Percentiles rank a stretch among this genome's conserved stretches.
Conservation (phyloP, 2,113 vertebrate genomes). For the Scytalopus superciliaris region DNA sequence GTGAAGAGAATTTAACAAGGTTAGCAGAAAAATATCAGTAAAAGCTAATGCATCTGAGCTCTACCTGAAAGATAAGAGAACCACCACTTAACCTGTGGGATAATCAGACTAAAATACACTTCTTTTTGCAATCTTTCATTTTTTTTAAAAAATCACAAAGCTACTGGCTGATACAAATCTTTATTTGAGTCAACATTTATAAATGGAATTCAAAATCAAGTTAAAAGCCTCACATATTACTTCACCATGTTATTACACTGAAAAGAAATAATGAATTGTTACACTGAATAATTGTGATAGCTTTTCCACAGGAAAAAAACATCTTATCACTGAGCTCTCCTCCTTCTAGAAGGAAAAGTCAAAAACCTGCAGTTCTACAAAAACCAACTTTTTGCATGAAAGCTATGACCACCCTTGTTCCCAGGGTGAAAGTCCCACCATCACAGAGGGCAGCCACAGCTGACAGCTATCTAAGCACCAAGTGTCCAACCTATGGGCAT, state of each 20-base stretch:
- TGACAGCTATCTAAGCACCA: neutral
- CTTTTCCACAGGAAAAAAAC: neutral
- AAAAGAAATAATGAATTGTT: neutral
- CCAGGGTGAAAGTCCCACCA: neutral
- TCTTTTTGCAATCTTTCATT: neutral
- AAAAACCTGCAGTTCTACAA: neutral
- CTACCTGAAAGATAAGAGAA: neutral
- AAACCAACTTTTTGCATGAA: neutral
- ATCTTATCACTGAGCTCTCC: neutral
- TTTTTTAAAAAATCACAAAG: neutral
- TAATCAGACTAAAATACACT: neutral
- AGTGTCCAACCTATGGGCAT: neutral
- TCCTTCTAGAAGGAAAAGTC: neutral
- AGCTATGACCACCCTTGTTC: neutral
- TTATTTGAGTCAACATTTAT: neutral
- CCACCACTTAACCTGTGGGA: accelerated
- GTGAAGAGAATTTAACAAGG: neutral
- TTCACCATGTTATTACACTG: neutral
- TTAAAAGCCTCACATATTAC: neutral
- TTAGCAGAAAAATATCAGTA: neutral
- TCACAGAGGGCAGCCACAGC: neutral
- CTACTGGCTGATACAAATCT: neutral
- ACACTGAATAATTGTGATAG: neutral
- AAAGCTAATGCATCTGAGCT: neutral
- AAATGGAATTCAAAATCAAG: neutral